A percentile compares a stretch with the other conserved stretches of the same genome.
These are phyloP conservation scores for Lophura nycthemera DNA, from an alignment of 2,113 vertebrate species.

Conservation along the genomic window DNA sequence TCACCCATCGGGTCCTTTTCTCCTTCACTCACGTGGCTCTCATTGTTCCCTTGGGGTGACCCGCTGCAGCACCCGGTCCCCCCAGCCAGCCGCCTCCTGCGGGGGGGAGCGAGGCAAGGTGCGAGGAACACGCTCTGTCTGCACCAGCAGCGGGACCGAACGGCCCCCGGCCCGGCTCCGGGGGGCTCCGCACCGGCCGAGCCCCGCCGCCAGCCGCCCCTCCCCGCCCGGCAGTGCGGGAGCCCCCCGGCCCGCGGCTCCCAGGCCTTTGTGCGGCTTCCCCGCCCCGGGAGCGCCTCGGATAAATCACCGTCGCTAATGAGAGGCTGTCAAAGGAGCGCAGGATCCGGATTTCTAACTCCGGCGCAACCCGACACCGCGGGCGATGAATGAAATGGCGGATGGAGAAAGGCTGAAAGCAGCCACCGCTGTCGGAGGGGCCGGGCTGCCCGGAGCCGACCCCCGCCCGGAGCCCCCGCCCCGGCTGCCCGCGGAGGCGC, in stretches of 20 bases:
- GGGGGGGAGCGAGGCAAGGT: neutral
- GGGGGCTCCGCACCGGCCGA: no score
- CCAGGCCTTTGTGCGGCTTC: neutral
- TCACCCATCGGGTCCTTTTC: neutral
- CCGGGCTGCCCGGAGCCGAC: neutral
- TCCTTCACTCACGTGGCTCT: neutral
- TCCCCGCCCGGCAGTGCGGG: neutral
- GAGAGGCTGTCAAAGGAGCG: neutral
- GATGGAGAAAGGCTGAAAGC: neutral
- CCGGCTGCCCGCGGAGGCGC: neutral
- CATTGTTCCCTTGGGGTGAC: neutral
- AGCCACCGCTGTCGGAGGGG: neutral
- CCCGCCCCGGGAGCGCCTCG: neutral
- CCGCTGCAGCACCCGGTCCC: neutral
- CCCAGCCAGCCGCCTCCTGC: neutral
- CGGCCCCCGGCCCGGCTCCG: no score
- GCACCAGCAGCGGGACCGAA: neutral
- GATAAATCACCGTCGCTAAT: neutral
- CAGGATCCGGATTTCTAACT: neutral
- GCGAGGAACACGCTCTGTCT: no score
- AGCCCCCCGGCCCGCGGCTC: no score
- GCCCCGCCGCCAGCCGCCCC: neutral
- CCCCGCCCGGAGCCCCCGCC: neutral
- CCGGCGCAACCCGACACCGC: neutral
- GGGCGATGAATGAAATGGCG: neutral